A percentile compares a stretch with the other conserved stretches of the same genome.
Evolutionary conservation across 2,888 invertebrate genomes (phyloP).

Genomic region (Ochropleura plecta): DNA sequence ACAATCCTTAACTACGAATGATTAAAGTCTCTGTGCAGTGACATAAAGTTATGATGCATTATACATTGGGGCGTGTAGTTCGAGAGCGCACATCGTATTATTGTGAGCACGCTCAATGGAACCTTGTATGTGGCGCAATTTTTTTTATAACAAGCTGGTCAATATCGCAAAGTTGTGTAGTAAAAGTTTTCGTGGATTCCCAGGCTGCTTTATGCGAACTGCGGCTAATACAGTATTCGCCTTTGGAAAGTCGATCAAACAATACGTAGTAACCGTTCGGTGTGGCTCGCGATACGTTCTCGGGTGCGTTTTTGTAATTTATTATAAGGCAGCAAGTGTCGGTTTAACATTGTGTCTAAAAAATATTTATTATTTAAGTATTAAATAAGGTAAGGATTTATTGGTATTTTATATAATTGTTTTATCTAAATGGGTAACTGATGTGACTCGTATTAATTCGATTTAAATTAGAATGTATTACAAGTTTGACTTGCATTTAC

Average conservation of each 20-base stretch:
- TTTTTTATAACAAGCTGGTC: conserved; percentile 16
- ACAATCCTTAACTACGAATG: conserved; percentile 45
- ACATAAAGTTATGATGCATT: conserved; percentile 43
- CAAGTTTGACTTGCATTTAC: neutral
- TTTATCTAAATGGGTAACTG: neutral
- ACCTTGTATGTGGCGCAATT: conserved; percentile 3
- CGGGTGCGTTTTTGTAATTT: conserved; percentile 36
- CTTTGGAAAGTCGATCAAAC: conserved; percentile 71
- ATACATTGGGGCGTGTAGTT: conserved; percentile 58
- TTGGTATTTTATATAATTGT: neutral
- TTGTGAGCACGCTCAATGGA: conserved; percentile 42
- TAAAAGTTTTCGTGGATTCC: conserved; percentile 64
- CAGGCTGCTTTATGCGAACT: conserved; percentile 49
- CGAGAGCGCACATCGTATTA: conserved; percentile 30
- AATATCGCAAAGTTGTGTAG: conserved; percentile 32
- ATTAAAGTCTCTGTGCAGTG: conserved; percentile 39
- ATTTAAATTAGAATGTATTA: neutral
- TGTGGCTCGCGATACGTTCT: conserved; percentile 24
- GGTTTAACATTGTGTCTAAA: conserved; percentile 11
- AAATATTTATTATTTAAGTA: neutral
- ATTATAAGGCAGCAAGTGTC: conserved; percentile 20
- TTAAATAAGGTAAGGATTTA: conserved; percentile 51
- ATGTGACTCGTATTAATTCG: neutral
- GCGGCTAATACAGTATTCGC: conserved; percentile 67
- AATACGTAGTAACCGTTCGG: conserved; percentile 65